phyloP scores from a whole-genome alignment of 1,140 invertebrate genomes.

The Euura lappo region DNA sequence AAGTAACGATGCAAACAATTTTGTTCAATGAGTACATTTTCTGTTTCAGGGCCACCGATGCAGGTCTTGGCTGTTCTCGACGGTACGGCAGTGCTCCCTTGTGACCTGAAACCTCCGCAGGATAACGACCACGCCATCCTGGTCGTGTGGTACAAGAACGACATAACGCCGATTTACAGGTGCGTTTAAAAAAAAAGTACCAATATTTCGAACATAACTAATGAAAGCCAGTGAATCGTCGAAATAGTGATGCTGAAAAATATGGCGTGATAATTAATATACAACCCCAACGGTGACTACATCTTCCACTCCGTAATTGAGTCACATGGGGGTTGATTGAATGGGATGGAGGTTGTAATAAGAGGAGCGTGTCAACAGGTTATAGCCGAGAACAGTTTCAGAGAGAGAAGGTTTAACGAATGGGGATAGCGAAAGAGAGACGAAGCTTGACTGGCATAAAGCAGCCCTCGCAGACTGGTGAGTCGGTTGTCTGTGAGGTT shows the following conservation, averaged over 20 bases:
- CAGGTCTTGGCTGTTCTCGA: conserved; percentile 66
- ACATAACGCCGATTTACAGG: conserved; percentile 71
- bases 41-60: conserved; percentile 65
- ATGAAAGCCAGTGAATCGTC: no score
- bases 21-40: conserved; percentile 31
- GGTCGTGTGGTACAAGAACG: conserved; percentile 73
- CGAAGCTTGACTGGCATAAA: not conserved
- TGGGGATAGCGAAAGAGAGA: not conserved
- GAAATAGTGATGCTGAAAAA: no score
- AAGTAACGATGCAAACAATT: no score
- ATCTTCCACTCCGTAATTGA: not conserved
- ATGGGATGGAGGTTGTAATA: conserved; percentile 31
- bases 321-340: not conserved
- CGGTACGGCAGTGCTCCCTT: conserved; percentile 68
- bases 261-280: no score
- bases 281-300: no score
- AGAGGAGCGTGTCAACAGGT: conserved; percentile 47
- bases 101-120: conserved; percentile 67
- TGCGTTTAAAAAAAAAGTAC: conserved; percentile 44
- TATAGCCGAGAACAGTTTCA: conserved; percentile 32
- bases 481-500: not conserved
- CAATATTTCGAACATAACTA: not conserved
- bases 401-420: conserved; percentile 17
- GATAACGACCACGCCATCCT: conserved; percentile 65
- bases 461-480: not conserved